Percentiles rank a stretch among this genome's conserved stretches.
phyloP scores from a whole-genome alignment of 35 echinoderm and acorn worm species.

The Heliocidaris tuberculata region DNA sequence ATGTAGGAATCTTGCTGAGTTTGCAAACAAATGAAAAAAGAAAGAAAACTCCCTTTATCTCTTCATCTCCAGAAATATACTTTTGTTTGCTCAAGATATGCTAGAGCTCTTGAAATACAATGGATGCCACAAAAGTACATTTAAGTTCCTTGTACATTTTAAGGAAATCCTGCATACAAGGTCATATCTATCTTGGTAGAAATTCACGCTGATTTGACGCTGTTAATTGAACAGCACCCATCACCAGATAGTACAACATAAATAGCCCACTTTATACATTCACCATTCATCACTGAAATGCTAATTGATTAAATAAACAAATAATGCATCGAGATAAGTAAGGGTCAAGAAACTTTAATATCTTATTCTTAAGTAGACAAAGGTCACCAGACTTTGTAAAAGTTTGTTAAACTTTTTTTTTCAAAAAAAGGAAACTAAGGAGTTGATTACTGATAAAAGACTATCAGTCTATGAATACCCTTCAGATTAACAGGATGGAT shows the following conservation, averaged over 20 bases:
- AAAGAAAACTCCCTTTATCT: neutral
- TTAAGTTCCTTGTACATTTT: neutral
- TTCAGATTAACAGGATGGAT: no score
- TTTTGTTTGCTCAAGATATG: neutral
- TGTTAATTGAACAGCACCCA: neutral
- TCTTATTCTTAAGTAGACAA: neutral
- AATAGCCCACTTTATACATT: neutral
- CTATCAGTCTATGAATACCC: no score
- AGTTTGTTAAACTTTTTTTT: neutral
- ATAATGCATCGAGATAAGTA: neutral
- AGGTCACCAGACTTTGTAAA: neutral
- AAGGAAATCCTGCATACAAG: neutral
- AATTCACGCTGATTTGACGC: neutral
- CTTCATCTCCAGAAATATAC: neutral
- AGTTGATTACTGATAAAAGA: no score
- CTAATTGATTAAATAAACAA: conserved; percentile 5
- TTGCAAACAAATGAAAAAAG: neutral
- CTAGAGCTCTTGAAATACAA: neutral
- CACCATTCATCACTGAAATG: neutral
- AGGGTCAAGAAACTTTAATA: neutral
- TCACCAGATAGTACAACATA: neutral
- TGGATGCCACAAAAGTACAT: neutral
- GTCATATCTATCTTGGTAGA: neutral
- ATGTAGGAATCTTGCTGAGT: neutral
- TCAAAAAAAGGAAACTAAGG: no score